Base-by-base conservation (phyloP, 2,797 vertebrate genomes). In the Pelobates cultripes region DNA sequence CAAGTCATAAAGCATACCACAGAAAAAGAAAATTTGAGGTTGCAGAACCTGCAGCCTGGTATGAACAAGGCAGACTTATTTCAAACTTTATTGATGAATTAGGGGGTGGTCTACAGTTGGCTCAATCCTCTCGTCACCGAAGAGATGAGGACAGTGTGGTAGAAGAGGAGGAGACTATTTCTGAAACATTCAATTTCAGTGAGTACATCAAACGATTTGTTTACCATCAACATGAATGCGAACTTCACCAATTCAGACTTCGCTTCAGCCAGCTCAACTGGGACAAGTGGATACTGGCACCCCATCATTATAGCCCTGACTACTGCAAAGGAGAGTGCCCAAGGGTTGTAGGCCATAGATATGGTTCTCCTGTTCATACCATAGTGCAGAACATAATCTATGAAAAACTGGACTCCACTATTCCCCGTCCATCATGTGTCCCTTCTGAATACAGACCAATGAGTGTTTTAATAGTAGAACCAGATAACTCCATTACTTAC, bases 261-360 rank as follows among this genome's bases (percentile, higher is more conserved):
- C 94, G 93, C 68, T 99, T 99, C 69, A 95, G 94, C 83, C 97
- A 99, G 81, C 95, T 99, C 9, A 95, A 94, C 17, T 94, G 98
- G 92, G 96, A 98, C 86, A 94, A 92, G 74, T 98, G 97, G 97
- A 99, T 99, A 15, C 95, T 98, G 63, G 97, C 95, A 0, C 98
- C 97, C 0, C 94, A 94, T 40, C 88, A 95, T 45, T 99, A 98
- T 90, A 99, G 96, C 90, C 97, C 97, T 0, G 96, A 95, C 79
- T 99, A 96, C 88, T 99, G 98, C 90, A 94, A 95, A 80, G 97
- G 98, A 0, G 90, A 93, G 80, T 99, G 98, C 83, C 97, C 97
- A 0, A 89, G 96, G 71, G 92, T 90, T 0, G 85, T 94, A 0
- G 92, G 97, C 76, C 96, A 95, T 45, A 94, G 97, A 66, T 99